Evolutionary conservation across 2,113 vertebrate species (phyloP).

Genomic region (Recurvirostra avosetta): DNA sequence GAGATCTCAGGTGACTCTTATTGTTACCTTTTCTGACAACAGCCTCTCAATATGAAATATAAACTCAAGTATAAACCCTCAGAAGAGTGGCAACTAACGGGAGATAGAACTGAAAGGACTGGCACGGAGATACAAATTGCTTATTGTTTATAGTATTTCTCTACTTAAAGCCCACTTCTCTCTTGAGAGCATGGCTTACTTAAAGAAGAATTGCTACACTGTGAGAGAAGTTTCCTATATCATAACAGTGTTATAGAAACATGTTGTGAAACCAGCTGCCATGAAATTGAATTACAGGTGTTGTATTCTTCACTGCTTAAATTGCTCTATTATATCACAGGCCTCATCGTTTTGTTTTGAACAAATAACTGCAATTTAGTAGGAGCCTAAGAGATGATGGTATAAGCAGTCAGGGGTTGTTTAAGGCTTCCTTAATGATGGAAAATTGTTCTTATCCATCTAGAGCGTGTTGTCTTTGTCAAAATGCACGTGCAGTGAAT

Average conservation of each 20-base stretch:
- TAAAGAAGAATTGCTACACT: constrained; percentile 22
- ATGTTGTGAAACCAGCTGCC: constrained; percentile 74
- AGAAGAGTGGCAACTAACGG: background rate
- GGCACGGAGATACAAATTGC: constrained; percentile 11
- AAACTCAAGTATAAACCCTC: background rate
- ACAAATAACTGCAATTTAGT: constrained; percentile 77
- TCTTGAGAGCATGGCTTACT: constrained; percentile 23
- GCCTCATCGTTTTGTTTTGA: constrained; percentile 72
- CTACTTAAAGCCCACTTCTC: constrained; percentile 21
- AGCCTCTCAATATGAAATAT: constrained; percentile 21
- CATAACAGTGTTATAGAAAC: constrained; percentile 42
- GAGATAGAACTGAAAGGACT: background rate
- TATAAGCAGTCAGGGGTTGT: constrained; percentile 67
- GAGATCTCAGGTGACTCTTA: constrained; percentile 13
- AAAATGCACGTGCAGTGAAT: constrained; percentile 46
- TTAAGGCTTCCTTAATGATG: constrained; percentile 73
- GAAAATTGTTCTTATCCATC: constrained; percentile 72
- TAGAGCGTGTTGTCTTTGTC: constrained; percentile 28
- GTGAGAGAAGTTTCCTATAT: constrained; percentile 49
- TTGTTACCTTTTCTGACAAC: constrained; percentile 13
- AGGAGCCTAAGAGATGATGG: constrained; percentile 58
- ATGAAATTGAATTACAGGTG: constrained; percentile 82
- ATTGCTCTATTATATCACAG: constrained; percentile 73
- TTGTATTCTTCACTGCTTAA: constrained; percentile 66
- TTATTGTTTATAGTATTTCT: constrained; percentile 38